These are phyloP conservation scores for Morpho deidamia DNA, from an alignment of 2,888 invertebrate genomes.

Conservation along the genomic window DNA sequence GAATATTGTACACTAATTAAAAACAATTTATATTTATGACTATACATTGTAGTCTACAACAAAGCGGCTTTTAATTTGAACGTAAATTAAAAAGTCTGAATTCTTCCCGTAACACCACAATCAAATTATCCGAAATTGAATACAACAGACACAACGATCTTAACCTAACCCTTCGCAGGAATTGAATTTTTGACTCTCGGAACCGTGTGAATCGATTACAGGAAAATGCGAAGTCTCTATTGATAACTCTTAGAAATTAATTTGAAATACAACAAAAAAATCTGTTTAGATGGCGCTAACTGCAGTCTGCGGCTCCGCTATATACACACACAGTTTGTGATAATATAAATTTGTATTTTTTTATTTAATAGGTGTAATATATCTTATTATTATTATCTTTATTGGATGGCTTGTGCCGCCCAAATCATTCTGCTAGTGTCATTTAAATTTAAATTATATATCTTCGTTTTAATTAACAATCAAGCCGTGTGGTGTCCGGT, in stretches of 20 bases:
- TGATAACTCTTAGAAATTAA: constrained; percentile 35
- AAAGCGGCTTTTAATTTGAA: background rate
- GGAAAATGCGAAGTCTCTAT: constrained; percentile 28
- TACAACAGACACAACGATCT: constrained; percentile 32
- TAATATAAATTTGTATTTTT: no score
- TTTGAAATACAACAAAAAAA: constrained; percentile 27
- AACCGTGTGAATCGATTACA: constrained; percentile 62
- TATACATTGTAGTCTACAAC: no score
- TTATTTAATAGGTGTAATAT: no score
- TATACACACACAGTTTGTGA: no score
- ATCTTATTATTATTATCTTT: no score
- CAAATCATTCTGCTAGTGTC: no score
- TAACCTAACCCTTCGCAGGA: constrained; percentile 27
- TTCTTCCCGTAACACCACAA: background rate
- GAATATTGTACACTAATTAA: no score
- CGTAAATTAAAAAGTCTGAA: background rate
- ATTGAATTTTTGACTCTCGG: constrained; percentile 31
- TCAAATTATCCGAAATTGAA: constrained; percentile 35
- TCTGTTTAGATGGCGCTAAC: background rate
- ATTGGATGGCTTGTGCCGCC: no score
- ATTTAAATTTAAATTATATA: no score
- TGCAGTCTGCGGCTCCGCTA: background rate
- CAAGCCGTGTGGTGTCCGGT: no score
- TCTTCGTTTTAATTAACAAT: no score
- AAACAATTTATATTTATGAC: no score